Evolutionary conservation across 2,888 invertebrate species (phyloP), one percentile per base, ranked within the genome.

Genomic region (Erebia epiphron): DNA sequence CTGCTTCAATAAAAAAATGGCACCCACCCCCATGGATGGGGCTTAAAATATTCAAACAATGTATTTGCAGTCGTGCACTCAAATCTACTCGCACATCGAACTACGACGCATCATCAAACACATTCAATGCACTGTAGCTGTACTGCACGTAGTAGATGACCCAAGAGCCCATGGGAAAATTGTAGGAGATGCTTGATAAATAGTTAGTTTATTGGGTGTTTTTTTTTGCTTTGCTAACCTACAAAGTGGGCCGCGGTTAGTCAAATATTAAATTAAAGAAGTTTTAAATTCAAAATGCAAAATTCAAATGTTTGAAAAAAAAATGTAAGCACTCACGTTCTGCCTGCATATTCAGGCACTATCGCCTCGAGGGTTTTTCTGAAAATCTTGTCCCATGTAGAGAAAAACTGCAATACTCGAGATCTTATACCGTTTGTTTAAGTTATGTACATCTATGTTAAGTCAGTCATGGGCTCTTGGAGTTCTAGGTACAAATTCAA

Each of bases 401-500:
- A 35, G 35, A 35, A 35, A 7, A 35, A 35, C 35, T 35, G 7
- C 35, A 7, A 35, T 5, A 7, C 7, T 35, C 7, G 7, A 35
- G 35, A 35, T 1, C 35, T 35, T 7, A 1, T 7, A 35, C 35
- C 35, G 35, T 35, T 35, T 35, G 35, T 7, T 35, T 35, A 35
- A 35, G 35, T 35, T 35, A 35, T n/a, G n/a, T 35, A 7, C 5
- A 35, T 35, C 7, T 35, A 35, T 35, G 35, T 7, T 35, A 35
- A 35, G 7, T 35, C 35, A 35, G 35, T 35, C 35, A 50, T 13
- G 8, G 11, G 18, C 54, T 54, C 54, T 16, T 11, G 18, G 18
- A 18, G 13, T 21, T 13, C 58, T 58, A 68, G 73, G 74, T 76
- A 78, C 77, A 81, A 81, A 80, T 81, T 81, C 81, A 75, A 76